phyloP scores from a whole-genome alignment of 2,113 vertebrate genomes.

The Charadrius vociferus region DNA sequence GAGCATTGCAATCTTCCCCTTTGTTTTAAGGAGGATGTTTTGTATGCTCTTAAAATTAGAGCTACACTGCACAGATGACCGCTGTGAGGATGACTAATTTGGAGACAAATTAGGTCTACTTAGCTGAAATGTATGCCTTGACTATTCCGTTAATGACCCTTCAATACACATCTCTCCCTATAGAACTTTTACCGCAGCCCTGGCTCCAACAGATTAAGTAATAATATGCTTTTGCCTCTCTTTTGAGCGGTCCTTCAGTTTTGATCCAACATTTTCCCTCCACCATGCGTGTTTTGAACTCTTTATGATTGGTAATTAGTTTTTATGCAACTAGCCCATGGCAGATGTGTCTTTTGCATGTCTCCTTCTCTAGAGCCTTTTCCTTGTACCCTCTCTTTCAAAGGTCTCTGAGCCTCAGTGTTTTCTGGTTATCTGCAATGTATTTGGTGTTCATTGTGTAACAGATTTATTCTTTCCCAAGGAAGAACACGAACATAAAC shows the following conservation, averaged over 20 bases:
- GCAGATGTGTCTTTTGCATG: background rate
- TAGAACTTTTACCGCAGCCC: background rate
- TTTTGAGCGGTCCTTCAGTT: background rate
- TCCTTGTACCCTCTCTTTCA: background rate
- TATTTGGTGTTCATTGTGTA: background rate
- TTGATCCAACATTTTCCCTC: background rate
- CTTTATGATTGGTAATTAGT: background rate
- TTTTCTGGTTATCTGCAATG: background rate
- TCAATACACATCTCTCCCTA: background rate
- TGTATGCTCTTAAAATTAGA: background rate
- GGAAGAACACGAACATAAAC: slow-evolving; percentile 67
- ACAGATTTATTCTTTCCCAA: slow-evolving; percentile 62
- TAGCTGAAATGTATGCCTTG: background rate
- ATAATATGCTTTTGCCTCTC: background rate
- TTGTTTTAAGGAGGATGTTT: background rate
- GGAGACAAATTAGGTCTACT: slow-evolving; percentile 16
- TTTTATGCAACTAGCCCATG: background rate
- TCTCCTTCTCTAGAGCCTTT: background rate
- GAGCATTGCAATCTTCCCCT: background rate
- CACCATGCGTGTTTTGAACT: background rate
- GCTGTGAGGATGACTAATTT: background rate
- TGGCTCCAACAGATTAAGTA: background rate
- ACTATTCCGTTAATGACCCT: slow-evolving; percentile 9
- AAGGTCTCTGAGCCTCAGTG: background rate
- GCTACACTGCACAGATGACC: background rate